phyloP scores from a whole-genome alignment of 2,888 invertebrate genomes.

The Chaitophorus viminalis region DNA sequence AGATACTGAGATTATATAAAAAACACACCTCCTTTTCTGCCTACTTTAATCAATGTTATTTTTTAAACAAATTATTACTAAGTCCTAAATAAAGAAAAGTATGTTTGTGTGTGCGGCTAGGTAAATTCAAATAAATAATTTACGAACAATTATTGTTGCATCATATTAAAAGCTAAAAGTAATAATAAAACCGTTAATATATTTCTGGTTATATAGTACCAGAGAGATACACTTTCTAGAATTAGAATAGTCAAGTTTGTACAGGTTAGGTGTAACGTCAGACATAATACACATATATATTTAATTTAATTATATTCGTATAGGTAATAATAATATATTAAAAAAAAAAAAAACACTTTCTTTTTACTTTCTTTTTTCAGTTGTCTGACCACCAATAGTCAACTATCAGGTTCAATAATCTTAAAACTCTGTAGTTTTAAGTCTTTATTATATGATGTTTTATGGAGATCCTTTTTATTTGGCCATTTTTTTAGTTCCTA shows the following conservation, averaged over 20 bases:
- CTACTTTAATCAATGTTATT: too few species aligned
- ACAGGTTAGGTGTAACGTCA: conserved; percentile 32
- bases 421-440: too few species aligned
- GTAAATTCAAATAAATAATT: background rate
- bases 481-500: background rate
- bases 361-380: conserved; percentile 55
- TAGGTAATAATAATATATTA: conserved; percentile 2
- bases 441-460: background rate
- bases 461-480: background rate
- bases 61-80: background rate
- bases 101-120: background rate
- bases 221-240: conserved; percentile 34
- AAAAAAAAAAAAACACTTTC: conserved; percentile 43
- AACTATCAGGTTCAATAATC: conserved; percentile 2
- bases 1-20: too few species aligned
- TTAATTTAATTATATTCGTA: conserved; percentile 28
- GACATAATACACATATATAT: background rate
- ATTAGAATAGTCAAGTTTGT: conserved; percentile 23
- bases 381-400: background rate
- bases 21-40: too few species aligned
- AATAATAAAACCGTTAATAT: too few species aligned
- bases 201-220: background rate
- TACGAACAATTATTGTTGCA: background rate
- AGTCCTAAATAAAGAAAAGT: background rate
- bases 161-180: background rate